Evolutionary conservation across 2,888 invertebrate genomes (phyloP).

Genomic region (Spatulosminthurus flaviceps): DNA sequence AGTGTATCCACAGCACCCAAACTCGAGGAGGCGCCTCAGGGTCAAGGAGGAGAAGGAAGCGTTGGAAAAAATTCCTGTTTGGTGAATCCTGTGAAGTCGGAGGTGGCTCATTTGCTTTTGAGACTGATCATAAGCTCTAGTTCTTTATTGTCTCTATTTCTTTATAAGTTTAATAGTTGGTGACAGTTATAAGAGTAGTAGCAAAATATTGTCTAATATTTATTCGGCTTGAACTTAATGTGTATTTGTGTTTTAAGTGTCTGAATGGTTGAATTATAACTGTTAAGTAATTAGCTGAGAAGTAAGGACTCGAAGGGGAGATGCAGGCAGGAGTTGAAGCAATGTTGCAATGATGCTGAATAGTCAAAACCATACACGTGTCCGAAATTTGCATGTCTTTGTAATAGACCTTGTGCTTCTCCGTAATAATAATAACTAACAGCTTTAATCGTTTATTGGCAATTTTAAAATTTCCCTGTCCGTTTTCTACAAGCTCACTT

Average conservation of each 20-base stretch:
- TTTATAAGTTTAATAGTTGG: not conserved
- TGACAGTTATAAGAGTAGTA: not conserved
- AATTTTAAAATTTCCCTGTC: not conserved
- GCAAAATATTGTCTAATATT: not conserved
- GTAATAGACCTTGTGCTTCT: not conserved
- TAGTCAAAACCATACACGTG: too few relatives aligned
- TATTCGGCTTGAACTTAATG: not conserved
- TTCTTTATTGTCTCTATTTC: conserved; percentile 22
- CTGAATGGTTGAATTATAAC: too few relatives aligned
- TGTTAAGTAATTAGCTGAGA: too few relatives aligned
- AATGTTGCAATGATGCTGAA: too few relatives aligned
- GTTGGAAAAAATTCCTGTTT: too few relatives aligned
- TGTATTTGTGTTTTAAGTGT: not conserved
- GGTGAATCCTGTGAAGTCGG: conserved; percentile 36
- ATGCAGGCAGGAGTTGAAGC: too few relatives aligned
- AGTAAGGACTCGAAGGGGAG: too few relatives aligned
- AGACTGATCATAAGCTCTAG: conserved; percentile 33
- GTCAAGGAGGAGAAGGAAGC: too few relatives aligned
- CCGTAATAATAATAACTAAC: not conserved
- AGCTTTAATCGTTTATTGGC: conserved; percentile 37
- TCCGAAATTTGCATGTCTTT: not conserved
- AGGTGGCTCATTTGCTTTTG: conserved; percentile 47
- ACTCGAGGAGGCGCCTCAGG: too few relatives aligned
- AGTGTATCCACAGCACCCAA: too few relatives aligned
- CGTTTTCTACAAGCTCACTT: too few relatives aligned